Conservation (phyloP, 2,888 invertebrate species). For the Aphodius granarius region DNA sequence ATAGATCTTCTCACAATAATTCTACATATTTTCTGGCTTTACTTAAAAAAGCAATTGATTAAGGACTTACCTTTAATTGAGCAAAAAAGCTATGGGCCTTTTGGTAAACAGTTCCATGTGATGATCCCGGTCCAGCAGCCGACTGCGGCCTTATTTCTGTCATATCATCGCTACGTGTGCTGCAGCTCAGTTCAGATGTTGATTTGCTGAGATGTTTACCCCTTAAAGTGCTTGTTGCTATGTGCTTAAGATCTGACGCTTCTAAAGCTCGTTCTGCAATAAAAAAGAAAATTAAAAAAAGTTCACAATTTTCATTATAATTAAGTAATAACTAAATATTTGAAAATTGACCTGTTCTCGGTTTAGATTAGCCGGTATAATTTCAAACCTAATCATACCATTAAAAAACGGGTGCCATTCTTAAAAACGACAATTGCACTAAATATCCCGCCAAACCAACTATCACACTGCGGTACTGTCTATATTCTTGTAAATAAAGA, state of each 20-base stretch:
- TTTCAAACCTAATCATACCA: not conserved
- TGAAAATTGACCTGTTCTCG: no score
- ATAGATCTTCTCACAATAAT: no score
- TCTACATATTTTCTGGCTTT: no score
- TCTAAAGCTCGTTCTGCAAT: conserved; percentile 51
- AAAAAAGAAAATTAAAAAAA: conserved; percentile 1
- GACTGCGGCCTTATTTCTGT: conserved; percentile 56
- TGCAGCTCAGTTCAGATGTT: conserved; percentile 71
- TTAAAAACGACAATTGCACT: not conserved
- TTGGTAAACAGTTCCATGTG: conserved; percentile 68
- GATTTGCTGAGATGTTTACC: conserved; percentile 78
- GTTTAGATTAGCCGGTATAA: no score
- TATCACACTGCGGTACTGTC: not conserved
- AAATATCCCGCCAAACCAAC: not conserved
- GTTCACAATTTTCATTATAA: not conserved
- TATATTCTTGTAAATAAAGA: not conserved
- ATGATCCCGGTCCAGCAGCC: conserved; percentile 58
- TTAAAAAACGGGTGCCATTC: not conserved
- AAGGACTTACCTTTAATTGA: conserved; percentile 66
- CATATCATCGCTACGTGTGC: conserved; percentile 56
- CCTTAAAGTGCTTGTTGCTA: conserved; percentile 42
- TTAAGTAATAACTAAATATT: no score
- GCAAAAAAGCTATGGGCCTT: conserved; percentile 82
- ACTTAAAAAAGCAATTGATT: not conserved
- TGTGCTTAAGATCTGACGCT: conserved; percentile 48